Conservation (phyloP, 2,797 vertebrate genomes). For the Galaxias olidus region DNA sequence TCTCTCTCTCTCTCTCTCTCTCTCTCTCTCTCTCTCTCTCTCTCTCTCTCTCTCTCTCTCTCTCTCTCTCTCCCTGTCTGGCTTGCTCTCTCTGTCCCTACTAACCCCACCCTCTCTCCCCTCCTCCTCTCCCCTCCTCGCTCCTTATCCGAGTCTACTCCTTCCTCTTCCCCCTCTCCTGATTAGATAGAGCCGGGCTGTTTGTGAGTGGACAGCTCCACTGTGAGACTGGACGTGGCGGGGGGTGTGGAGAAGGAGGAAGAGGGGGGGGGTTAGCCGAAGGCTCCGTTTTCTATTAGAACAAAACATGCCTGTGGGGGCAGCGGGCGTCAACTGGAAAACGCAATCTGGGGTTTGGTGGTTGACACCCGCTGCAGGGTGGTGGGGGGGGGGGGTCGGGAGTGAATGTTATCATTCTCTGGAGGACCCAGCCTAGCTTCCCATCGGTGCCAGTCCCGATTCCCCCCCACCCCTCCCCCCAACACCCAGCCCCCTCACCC, state of each 20-base stretch:
- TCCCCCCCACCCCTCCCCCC: constrained; percentile 38
- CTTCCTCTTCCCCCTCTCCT: constrained; percentile 60
- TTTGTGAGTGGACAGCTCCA: constrained; percentile 65
- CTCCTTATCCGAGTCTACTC: constrained; percentile 58
- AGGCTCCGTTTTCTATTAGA: constrained; percentile 68
- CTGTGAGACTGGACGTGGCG: constrained; percentile 34
- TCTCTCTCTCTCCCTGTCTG: no score
- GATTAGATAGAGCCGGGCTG: constrained; percentile 66
- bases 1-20: no score
- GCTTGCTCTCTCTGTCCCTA: not conserved
- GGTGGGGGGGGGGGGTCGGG: constrained; percentile 45
- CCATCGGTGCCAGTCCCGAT: not conserved
- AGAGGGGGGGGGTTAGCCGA: not conserved
- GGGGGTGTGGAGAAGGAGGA: not conserved
- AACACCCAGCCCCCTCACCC: constrained; percentile 35
- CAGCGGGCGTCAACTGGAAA: constrained; percentile 67
- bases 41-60: no score
- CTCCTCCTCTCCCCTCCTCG: constrained; percentile 40
- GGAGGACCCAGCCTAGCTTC: constrained; percentile 50
- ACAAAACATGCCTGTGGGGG: constrained; percentile 71
- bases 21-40: no score
- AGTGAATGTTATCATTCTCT: constrained; percentile 67
- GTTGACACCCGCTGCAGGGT: constrained; percentile 49
- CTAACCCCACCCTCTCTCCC: constrained; percentile 20
- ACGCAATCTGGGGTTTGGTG: constrained; percentile 70